Conservation (phyloP, 2,797 vertebrate genomes). For the Pterois miles region DNA sequence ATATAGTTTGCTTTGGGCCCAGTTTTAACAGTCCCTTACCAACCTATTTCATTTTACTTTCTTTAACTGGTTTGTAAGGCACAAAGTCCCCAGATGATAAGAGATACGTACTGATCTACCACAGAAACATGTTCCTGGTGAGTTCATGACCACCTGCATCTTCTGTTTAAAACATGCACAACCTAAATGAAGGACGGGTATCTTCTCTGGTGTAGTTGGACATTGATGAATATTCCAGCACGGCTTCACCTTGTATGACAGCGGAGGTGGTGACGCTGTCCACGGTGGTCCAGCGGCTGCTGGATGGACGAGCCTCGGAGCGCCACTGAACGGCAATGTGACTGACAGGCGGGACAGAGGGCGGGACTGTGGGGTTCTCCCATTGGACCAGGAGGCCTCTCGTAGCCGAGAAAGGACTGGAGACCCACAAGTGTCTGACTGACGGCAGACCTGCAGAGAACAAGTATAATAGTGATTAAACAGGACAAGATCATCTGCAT, state of each 20-base stretch:
- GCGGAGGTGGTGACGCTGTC: slow-evolving; percentile 20
- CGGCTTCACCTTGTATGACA: slow-evolving; percentile 45
- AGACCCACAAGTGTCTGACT: slow-evolving; percentile 59
- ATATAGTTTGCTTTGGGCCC: too few species aligned
- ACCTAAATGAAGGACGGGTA: neutral
- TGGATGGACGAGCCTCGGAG: neutral
- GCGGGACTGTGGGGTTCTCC: neutral
- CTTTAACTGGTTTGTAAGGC: too few species aligned
- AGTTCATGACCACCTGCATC: neutral
- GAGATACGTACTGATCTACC: too few species aligned
- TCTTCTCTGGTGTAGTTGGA: neutral
- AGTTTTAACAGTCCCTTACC: too few species aligned
- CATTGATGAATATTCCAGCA: neutral
- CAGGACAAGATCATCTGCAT: neutral
- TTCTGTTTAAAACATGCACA: neutral
- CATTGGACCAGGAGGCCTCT: slow-evolving; percentile 53
- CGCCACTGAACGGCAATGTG: slow-evolving; percentile 62
- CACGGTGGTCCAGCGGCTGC: slow-evolving; percentile 49
- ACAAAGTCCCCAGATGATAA: too few species aligned
- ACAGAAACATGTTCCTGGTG: neutral
- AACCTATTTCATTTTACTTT: too few species aligned
- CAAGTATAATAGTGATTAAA: neutral
- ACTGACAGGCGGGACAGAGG: slow-evolving; percentile 16
- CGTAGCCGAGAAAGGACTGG: neutral
- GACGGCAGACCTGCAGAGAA: slow-evolving; percentile 30